Evolutionary conservation across 2,113 vertebrate species (phyloP).

Genomic region (Hippotragus niger): DNA sequence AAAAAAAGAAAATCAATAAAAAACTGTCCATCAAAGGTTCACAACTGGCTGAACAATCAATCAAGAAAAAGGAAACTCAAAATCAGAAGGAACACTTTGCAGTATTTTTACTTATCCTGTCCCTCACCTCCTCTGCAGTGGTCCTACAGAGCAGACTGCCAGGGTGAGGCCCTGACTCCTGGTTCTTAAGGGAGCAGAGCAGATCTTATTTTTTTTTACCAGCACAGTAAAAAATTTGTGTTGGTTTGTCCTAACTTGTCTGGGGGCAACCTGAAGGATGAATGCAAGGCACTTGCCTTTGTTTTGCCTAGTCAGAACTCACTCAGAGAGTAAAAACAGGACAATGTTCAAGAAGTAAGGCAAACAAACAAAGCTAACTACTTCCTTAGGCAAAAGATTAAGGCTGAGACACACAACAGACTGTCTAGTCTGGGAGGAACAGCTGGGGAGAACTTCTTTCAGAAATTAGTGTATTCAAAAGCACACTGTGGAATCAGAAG

Average conservation of each 20-base stretch:
- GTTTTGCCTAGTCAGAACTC: background rate
- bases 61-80: background rate
- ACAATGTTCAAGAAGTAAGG: background rate
- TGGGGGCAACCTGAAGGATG: background rate
- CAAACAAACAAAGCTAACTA: background rate
- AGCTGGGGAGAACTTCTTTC: background rate
- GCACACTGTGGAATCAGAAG: background rate
- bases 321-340: background rate
- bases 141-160: background rate
- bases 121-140: background rate
- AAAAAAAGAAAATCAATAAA: background rate
- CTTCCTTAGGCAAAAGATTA: background rate
- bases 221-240: background rate
- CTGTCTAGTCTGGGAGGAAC: background rate
- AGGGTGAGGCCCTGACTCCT: background rate
- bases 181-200: background rate
- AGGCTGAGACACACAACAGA: background rate
- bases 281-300: background rate
- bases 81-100: background rate
- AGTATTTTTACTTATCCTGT: background rate
- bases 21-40: slow-evolving; percentile 21
- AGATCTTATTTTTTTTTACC: background rate
- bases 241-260: background rate
- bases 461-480: background rate
- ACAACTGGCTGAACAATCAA: background rate